A percentile compares a stretch with the other conserved stretches of the same genome.
phyloP scores from a whole-genome alignment of 2,797 vertebrate species.

The Adelosebastes latens region DNA sequence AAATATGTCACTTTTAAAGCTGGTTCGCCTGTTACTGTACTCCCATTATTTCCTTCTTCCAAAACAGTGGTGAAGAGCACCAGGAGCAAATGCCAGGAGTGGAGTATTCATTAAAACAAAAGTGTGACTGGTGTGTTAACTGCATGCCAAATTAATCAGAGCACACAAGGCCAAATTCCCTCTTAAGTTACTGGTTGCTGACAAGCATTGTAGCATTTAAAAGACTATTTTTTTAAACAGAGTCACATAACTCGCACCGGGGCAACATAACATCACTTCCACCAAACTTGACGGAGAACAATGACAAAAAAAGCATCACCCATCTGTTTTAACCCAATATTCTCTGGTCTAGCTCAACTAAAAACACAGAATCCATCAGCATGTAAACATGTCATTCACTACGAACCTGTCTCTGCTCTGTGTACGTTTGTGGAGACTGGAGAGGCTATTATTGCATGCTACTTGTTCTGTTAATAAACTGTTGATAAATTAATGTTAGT shows the following conservation, averaged over 20 bases:
- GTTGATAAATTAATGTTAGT: background rate
- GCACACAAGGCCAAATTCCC: background rate
- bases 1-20: background rate
- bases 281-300: background rate
- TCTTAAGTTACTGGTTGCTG: background rate
- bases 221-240: background rate
- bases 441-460: background rate
- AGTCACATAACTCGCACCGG: background rate
- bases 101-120: background rate
- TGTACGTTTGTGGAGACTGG: background rate
- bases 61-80: background rate
- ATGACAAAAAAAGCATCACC: too few species aligned
- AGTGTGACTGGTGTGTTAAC: background rate
- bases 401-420: background rate
- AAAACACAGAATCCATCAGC: background rate
- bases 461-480: background rate
- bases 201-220: background rate
- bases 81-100: background rate
- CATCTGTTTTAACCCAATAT: background rate
- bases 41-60: background rate
- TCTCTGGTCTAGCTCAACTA: background rate
- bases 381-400: background rate
- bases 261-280: background rate
- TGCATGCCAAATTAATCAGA: background rate
- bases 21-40: background rate